Conservation (phyloP, 2,113 vertebrate genomes). For the Neogobius melanostomus region DNA sequence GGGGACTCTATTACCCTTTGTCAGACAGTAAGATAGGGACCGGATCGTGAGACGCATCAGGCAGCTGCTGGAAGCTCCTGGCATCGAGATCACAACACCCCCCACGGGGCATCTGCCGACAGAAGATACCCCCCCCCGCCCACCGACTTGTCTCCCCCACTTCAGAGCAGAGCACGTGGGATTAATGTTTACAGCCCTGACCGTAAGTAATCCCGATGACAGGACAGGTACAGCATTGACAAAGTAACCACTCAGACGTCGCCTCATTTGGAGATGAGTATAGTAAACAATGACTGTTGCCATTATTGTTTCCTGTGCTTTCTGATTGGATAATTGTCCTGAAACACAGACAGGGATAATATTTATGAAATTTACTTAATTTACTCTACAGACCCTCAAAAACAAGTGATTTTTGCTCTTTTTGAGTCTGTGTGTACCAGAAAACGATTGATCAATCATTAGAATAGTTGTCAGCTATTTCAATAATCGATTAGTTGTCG, state of each 20-base stretch:
- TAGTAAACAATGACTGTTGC: no score
- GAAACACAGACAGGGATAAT: no score
- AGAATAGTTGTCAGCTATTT: no score
- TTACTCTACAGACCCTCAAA: no score
- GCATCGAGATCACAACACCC: constrained; percentile 36
- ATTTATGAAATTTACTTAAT: no score
- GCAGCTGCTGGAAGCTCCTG: constrained; percentile 46
- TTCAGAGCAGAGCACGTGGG: constrained; percentile 50
- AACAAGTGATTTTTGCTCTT: no score
- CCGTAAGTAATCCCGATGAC: constrained; percentile 42
- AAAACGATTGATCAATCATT: no score
- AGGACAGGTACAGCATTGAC: constrained; percentile 25
- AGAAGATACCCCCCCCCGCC: constrained; percentile 23
- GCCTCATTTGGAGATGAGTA: constrained; percentile 6
- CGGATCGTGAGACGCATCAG: constrained; percentile 57
- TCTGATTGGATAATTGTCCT: no score
- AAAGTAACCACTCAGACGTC: background rate
- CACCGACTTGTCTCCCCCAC: constrained; percentile 52
- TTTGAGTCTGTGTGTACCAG: no score
- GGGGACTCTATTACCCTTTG: constrained; percentile 39
- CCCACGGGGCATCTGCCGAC: background rate
- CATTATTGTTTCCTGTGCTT: no score
- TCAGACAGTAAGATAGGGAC: constrained; percentile 39
- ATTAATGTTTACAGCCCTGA: constrained; percentile 58
- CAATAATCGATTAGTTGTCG: no score